phyloP scores from a whole-genome alignment of 1,140 invertebrate species.

The Drosophila auraria region DNA sequence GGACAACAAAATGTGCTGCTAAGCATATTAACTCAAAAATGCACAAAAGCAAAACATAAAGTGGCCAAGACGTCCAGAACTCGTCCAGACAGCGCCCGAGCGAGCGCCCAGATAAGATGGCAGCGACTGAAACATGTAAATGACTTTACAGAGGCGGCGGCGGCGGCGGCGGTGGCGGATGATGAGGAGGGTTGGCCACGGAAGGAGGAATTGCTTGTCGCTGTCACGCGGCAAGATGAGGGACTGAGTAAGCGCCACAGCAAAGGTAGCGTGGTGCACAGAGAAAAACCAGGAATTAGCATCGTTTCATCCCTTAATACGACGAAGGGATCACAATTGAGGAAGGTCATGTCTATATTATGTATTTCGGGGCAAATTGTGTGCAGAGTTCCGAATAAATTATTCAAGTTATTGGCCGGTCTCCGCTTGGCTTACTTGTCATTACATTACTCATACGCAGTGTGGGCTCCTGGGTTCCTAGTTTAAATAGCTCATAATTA shows the following conservation, averaged over 20 bases:
- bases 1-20: constrained; percentile 76
- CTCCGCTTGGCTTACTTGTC: neutral
- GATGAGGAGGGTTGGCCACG: neutral
- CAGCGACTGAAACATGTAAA: constrained; percentile 69
- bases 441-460: constrained; percentile 7
- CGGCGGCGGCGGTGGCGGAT: neutral
- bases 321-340: neutral
- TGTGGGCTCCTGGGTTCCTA: neutral
- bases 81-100: constrained; percentile 47
- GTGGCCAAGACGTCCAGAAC: constrained; percentile 58
- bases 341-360: neutral
- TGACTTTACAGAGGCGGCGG: constrained; percentile 45
- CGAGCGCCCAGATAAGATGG: constrained; percentile 40
- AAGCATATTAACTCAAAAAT: constrained; percentile 80
- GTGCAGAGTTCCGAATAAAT: neutral
- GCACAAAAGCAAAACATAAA: constrained; percentile 75
- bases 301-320: neutral
- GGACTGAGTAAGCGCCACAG: constrained; percentile 11
- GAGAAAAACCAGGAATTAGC: constrained; percentile 10
- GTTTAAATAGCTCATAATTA: neutral
- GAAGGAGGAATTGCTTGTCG: constrained; percentile 34
- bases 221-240: constrained; percentile 36
- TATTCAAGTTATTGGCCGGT: neutral
- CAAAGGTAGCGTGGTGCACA: constrained; percentile 23
- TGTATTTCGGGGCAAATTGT: neutral